phyloP scores from a whole-genome alignment of 2,888 invertebrate species.

The Thecocarcelia acutangulata region DNA sequence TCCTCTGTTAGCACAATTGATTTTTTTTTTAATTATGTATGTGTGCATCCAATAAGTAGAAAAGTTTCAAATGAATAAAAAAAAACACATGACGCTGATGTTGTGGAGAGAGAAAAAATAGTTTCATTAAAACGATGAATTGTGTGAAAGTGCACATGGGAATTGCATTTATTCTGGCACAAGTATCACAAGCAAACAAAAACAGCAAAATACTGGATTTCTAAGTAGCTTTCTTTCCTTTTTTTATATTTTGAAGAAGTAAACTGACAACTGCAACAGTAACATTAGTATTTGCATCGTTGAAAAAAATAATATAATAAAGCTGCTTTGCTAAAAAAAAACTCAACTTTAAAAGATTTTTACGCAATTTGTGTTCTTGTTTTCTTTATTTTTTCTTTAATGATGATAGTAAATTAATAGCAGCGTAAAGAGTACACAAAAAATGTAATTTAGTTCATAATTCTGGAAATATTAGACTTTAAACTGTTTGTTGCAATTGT shows the following conservation, averaged over 20 bases:
- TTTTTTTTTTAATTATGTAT: no score
- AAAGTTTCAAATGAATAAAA: not conserved
- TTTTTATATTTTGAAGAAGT: not conserved
- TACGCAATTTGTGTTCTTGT: conserved; percentile 51
- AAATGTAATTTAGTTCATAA: conserved; percentile 51
- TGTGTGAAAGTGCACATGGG: conserved; percentile 28
- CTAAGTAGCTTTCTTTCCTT: conserved; percentile 28
- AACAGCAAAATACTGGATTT: conserved; percentile 13
- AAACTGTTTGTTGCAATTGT: conserved; percentile 15
- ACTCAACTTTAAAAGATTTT: conserved; percentile 34
- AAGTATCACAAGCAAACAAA: conserved; percentile 5
- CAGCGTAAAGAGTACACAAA: not conserved
- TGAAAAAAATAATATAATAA: not conserved
- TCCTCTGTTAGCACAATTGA: no score
- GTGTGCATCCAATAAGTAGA: no score
- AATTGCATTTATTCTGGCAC: conserved; percentile 2
- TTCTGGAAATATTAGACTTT: conserved; percentile 29
- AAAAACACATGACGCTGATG: not conserved
- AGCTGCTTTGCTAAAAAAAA: not conserved
- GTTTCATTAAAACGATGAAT: conserved; percentile 7
- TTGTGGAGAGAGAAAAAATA: not conserved
- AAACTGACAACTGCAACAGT: conserved; percentile 8
- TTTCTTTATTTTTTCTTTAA: conserved; percentile 17
- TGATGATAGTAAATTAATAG: conserved; percentile 7
- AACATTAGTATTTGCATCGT: conserved; percentile 9